Percentiles rank a stretch among this genome's conserved stretches.
Evolutionary conservation across 2,888 invertebrate species (phyloP).

Genomic region (Eurytoma adleriae): DNA sequence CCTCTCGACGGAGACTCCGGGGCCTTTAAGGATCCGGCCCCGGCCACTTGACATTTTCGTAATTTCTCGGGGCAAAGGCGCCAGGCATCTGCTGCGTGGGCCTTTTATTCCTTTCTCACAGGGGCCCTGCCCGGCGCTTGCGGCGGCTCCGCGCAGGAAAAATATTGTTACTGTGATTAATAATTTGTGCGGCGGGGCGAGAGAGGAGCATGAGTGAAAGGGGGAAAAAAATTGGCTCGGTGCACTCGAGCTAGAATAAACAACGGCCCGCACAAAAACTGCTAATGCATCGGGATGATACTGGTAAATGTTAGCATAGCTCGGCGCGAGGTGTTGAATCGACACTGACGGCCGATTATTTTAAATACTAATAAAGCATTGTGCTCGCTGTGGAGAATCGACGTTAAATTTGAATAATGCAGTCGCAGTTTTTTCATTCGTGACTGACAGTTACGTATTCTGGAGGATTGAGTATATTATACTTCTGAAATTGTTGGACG

Average conservation of each 20-base stretch:
- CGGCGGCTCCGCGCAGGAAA: conserved; percentile 8
- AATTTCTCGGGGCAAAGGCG: conserved; percentile 55
- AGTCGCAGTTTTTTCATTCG: too few relatives aligned
- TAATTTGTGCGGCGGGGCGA: not conserved
- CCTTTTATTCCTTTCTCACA: conserved; percentile 14
- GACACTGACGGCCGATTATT: too few relatives aligned
- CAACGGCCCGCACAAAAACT: not conserved
- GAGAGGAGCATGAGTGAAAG: not conserved
- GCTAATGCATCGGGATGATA: not conserved
- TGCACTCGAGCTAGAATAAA: conserved; percentile 8
- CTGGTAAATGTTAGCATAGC: conserved; percentile 6
- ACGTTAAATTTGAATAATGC: too few relatives aligned
- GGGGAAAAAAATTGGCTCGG: conserved; percentile 42
- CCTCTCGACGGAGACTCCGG: conserved; percentile 57
- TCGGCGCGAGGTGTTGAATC: too few relatives aligned
- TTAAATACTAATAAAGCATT: too few relatives aligned
- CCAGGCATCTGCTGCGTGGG: conserved; percentile 19
- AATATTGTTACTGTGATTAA: conserved; percentile 33
- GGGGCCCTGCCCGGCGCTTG: not conserved
- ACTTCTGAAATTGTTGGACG: too few relatives aligned
- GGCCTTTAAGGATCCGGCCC: conserved; percentile 63
- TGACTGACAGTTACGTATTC: too few relatives aligned
- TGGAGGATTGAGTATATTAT: too few relatives aligned
- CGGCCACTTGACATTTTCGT: conserved; percentile 69
- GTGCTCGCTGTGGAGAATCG: too few relatives aligned